These are phyloP conservation scores for Ceratosolen fusciceps DNA, from an alignment of 1,140 invertebrate species.

Conservation along the genomic window DNA sequence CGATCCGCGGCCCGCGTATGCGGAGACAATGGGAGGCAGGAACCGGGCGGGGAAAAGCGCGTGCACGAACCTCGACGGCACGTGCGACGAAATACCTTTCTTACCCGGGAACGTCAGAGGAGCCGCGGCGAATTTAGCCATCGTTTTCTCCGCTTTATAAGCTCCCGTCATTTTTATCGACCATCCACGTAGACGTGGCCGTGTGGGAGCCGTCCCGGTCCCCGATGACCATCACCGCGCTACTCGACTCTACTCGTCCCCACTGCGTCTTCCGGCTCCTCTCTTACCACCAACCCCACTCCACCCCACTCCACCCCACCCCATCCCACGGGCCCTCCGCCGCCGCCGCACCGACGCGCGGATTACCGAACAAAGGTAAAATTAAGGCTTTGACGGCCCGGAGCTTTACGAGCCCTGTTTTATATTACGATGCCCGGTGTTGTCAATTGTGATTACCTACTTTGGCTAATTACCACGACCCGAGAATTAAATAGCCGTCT, in stretches of 20 bases:
- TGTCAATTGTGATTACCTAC: slow-evolving; percentile 7
- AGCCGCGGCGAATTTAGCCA: neutral
- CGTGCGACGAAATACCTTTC: slow-evolving; percentile 31
- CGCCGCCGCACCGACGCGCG: too few relatives aligned
- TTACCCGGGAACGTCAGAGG: neutral
- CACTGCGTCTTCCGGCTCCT: too few relatives aligned
- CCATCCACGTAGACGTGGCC: too few relatives aligned
- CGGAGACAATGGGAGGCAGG: too few relatives aligned
- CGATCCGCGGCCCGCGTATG: neutral
- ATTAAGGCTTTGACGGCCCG: neutral
- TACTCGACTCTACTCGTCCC: too few relatives aligned
- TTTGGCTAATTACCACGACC: neutral
- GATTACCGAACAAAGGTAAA: neutral
- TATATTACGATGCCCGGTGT: slow-evolving; percentile 9
- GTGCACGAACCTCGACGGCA: neutral
- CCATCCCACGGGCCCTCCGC: too few relatives aligned
- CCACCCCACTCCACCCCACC: too few relatives aligned
- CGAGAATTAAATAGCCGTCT: neutral
- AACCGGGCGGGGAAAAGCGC: neutral
- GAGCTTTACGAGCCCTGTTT: slow-evolving; percentile 8
- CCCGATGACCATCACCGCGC: too few relatives aligned
- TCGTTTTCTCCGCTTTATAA: neutral
- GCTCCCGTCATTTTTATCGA: neutral
- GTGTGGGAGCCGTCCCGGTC: too few relatives aligned
- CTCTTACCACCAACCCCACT: too few relatives aligned